phyloP scores from a whole-genome alignment of 2,888 invertebrate species.

The Phyllotreta striolata region DNA sequence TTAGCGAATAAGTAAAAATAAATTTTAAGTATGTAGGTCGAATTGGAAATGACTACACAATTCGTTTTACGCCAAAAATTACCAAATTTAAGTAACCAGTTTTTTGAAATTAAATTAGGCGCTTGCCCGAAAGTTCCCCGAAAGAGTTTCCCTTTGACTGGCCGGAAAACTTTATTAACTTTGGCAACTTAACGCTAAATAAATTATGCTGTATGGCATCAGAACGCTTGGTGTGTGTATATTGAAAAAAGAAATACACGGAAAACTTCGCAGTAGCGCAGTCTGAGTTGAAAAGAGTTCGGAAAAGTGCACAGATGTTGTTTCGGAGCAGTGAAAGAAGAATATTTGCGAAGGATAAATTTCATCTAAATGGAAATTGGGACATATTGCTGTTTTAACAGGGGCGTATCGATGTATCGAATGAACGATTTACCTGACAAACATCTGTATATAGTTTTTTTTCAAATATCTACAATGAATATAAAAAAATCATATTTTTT shows the following conservation, averaged over 20 bases:
- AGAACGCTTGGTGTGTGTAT: constrained; percentile 19
- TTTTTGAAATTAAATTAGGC: constrained; percentile 11
- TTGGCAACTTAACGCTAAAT: constrained; percentile 21
- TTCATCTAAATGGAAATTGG: constrained; percentile 56
- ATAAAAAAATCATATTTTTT: too few relatives aligned
- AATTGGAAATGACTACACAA: constrained; percentile 1
- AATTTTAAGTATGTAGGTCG: neutral
- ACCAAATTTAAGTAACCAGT: constrained; percentile 10
- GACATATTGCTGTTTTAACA: constrained; percentile 49
- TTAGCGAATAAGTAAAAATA: too few relatives aligned
- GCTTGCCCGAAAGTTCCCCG: neutral
- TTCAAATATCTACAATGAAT: too few relatives aligned
- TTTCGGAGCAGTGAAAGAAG: constrained; percentile 50
- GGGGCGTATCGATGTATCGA: constrained; percentile 1
- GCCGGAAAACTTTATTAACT: constrained; percentile 19
- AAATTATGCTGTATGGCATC: constrained; percentile 15
- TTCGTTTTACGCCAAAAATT: constrained; percentile 1
- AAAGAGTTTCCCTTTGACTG: constrained; percentile 6
- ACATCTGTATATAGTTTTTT: too few relatives aligned
- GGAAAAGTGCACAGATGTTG: constrained; percentile 51
- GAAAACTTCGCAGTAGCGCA: constrained; percentile 11
- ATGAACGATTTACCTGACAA: neutral
- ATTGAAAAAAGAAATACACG: constrained; percentile 6
- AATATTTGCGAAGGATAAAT: constrained; percentile 50
- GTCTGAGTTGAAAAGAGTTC: constrained; percentile 41